Base-by-base conservation (phyloP, 2,113 vertebrate genomes). In the Callospermophilus lateralis region DNA sequence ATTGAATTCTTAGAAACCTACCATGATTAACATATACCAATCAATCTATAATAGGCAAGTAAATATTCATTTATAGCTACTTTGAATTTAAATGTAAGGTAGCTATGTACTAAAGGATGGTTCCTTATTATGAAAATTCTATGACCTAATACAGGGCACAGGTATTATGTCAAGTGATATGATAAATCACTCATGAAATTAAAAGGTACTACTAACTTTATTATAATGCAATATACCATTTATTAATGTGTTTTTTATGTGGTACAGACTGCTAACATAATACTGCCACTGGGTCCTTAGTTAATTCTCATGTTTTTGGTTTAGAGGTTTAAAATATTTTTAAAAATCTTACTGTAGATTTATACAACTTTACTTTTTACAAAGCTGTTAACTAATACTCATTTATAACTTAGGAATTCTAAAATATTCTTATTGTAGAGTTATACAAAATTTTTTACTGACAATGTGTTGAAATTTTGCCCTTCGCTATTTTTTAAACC, bases 51-150 rank as follows among this genome's bases (percentile, higher is more conserved):
- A 78, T 73, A 73, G 9, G 9, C 39, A 83, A 48, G 67, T 53
- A 80, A 48, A 8, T 68, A 3, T 74, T 15, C 10, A 67, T 65
- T 90, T 58, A 55, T 34, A 72, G 16, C 39, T 92, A 13, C n/a
- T 89, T 80, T 84, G 0, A 77, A 28, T 19, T 87, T 95, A 65
- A 63, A 79, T 3, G 48, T 79, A 68, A 63, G 1, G 1, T 70
- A 91, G 6, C 48, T 80, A 51, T 79, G 22, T 65, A 17, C 34
- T 73, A 15, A 17, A 65, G 8, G 22, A n/a, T 39, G 32, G 20
- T 74, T 93, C 28, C n/a, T 48, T 93, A 68, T 95, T 80, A 76
- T 3, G 80, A 72, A 93, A 34, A 80, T 70, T 80, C 76, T 76
- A 77, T 88, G 58, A 85, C 13, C 32, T 92, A 58, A 8, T 55